Evolutionary conservation across 2,113 vertebrate species (phyloP).

Genomic region (Upupa epops): DNA sequence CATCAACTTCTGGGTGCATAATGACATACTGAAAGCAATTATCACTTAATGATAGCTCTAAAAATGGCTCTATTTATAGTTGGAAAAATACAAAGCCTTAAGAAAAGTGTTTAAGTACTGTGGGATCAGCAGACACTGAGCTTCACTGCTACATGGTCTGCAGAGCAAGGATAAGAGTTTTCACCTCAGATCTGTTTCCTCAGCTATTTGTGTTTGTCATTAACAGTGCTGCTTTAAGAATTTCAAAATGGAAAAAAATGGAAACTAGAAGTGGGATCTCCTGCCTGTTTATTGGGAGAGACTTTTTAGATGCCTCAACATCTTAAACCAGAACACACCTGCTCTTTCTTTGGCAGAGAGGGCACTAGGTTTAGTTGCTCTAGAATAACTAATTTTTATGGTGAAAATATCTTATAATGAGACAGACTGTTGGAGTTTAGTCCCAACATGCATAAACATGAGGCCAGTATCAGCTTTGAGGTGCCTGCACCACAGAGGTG

Average conservation of each 20-base stretch:
- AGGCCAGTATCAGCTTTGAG: neutral
- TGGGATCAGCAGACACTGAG: neutral
- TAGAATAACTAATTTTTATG: accelerated
- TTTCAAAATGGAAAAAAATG: neutral
- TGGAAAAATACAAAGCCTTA: too few species aligned
- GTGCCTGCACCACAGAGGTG: too few species aligned
- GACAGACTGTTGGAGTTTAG: neutral
- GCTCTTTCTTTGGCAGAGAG: neutral
- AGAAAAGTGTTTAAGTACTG: neutral
- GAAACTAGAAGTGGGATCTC: neutral
- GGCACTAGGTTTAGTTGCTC: neutral
- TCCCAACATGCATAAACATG: neutral
- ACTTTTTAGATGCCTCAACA: neutral
- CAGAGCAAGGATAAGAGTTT: neutral
- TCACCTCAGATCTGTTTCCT: neutral
- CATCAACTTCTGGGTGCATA: neutral
- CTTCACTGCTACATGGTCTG: neutral
- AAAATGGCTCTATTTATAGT: neutral
- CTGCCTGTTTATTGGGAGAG: neutral
- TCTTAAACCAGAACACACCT: neutral
- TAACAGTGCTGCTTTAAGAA: neutral
- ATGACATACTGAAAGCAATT: neutral
- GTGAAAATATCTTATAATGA: neutral
- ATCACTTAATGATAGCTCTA: neutral
- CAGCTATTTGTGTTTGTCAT: neutral